Base-by-base conservation (phyloP, 2,888 invertebrate genomes). In the Dendrolimus pini region DNA sequence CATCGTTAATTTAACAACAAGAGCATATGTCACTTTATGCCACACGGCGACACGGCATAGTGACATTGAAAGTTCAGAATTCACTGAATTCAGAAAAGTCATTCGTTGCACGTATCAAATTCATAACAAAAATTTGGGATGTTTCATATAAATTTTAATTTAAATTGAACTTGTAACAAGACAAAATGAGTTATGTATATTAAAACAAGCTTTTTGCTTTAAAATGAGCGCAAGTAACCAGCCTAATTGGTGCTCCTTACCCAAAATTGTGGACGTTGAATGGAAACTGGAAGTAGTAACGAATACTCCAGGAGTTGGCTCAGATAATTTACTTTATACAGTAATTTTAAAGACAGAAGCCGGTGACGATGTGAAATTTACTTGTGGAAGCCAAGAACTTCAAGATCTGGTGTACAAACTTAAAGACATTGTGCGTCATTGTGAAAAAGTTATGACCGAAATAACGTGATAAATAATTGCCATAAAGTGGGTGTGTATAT, bases 371-470 rank as follows among this genome's bases (percentile, higher is more conserved):
- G 72, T 94, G 13, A 85, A 85, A 62, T 94, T 94, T 67, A 92
- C 91, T 6, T 94, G 94, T 72, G 93, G 92, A 54, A 90, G 89
- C 52, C 93, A 93, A 64, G 93, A 94, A 69, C 72, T 94, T 55
- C 94, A 94, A 70, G 94, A 94, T 79, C 83, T 94, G 59, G 92
- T 94, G 60, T 93, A 93, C 68, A 94, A 94, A 79, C 77, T 94
- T 30, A 94, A 93, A 74, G 94, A 94, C 72, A 89, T 93, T 56
- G 88, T 92, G 56, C 80, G 93, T 65, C 94, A 94, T 71, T 92
- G 93, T 70, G 93, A 93, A 65, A 92, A 87, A 70, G 75, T 93
- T 52, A 89, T 84, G 74, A 80, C 60, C 62, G 82, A 87, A 63
- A 69, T 85, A 41, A 68, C 71, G 13, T 85, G 70, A 78, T 58